Conservation (phyloP, 2,113 vertebrate genomes). For the Perca fluviatilis region DNA sequence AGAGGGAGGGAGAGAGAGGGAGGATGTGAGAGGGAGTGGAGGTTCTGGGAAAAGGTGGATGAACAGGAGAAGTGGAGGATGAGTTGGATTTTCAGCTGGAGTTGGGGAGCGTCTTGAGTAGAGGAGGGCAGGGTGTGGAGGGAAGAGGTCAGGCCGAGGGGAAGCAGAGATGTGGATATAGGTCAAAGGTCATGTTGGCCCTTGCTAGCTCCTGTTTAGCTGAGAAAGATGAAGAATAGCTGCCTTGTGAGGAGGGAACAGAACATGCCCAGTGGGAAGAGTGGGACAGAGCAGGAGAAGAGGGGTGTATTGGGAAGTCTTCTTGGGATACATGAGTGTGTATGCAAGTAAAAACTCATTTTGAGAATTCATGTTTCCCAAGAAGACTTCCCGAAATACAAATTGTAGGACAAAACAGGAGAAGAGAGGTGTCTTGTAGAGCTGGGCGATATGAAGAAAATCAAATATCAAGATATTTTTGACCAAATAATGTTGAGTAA, state of each 20-base stretch:
- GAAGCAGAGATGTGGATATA: constrained; percentile 49
- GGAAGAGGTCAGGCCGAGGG: constrained; percentile 57
- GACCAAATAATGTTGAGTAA: too few relatives aligned
- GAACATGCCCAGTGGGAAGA: constrained; percentile 40
- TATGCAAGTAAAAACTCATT: too few relatives aligned
- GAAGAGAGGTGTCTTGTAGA: too few relatives aligned
- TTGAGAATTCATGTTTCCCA: too few relatives aligned
- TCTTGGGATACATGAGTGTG: background rate
- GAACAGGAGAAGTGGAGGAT: constrained; percentile 10
- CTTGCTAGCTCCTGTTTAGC: constrained; percentile 62
- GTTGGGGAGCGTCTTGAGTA: constrained; percentile 23
- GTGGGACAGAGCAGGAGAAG: constrained; percentile 2
- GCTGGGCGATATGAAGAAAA: too few relatives aligned
- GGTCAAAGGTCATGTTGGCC: constrained; percentile 73
- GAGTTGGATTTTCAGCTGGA: constrained; percentile 26
- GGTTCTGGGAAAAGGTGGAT: background rate
- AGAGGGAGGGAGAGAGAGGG: background rate
- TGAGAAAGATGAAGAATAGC: constrained; percentile 70
- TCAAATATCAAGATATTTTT: too few relatives aligned
- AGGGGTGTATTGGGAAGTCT: constrained; percentile 15
- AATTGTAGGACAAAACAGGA: too few relatives aligned
- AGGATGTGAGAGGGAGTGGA: background rate
- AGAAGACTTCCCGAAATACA: too few relatives aligned
- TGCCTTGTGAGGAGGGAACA: constrained; percentile 63
- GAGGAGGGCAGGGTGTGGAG: constrained; percentile 32